Evolutionary conservation across 2,888 invertebrate species (phyloP), one percentile per base, ranked within the genome.

Genomic region (Latrodectus elegans): DNA sequence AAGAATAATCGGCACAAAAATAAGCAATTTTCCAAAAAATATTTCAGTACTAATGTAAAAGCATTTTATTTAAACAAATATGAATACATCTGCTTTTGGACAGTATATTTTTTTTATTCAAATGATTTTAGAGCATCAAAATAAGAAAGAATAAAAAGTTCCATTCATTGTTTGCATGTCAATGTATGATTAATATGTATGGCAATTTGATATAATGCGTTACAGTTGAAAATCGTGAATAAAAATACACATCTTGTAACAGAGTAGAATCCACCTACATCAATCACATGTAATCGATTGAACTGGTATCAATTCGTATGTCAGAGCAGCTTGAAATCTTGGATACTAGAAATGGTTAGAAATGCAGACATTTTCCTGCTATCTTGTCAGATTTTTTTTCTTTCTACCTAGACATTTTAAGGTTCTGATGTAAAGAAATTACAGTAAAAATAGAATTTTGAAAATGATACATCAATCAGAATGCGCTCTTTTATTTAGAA

Each of bases 231-330:
- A 3, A 10, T 11, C 9, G 67, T 9, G 22, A 51, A 11, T 14
- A 64, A 72, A 79, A 79, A 17, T 38, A 72, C 71, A 79, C 71
- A 60, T 72, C 72, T 71, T 72, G 72, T 80, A 72, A 72, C 72
- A 55, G 12, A 51, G 64, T 71, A 80, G 60, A 71, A 60, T 9
- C 22, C 64, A 73, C 52, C 73, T 52, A 38, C 73, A 81, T 81
- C 81, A 74, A 81, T 81, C 81, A 73, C 73, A 64, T 73, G 65
- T 67, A 81, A 81, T 81, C 81, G 73, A 73, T 80, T 64, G 71
- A n/a, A 60, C 55, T 51, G 71, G 70, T 80, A 71, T 72, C 79
- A 72, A 80, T 80, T 80, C 71, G 79, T 51, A 53, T 67, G 81
- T 81, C 81, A 81, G 52, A 72, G 65, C 65, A 81, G 72, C 81